phyloP scores from a whole-genome alignment of 2,113 vertebrate species.

The Suncus etruscus region DNA sequence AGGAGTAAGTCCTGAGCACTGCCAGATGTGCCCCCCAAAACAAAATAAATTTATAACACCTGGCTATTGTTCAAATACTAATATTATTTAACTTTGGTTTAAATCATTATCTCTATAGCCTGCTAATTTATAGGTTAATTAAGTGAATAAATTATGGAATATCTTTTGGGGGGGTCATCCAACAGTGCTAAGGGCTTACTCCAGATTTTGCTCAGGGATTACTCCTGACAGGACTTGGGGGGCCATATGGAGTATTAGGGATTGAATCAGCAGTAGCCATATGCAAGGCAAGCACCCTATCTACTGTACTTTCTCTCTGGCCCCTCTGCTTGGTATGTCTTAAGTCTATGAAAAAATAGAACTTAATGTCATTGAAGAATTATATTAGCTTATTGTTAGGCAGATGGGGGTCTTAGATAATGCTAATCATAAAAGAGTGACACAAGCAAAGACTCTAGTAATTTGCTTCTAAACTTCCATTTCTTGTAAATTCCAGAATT shows the following conservation, averaged over 20 bases:
- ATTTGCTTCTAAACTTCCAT: conserved; percentile 52
- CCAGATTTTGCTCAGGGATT: too few relatives aligned
- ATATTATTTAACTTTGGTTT: conserved; percentile 11
- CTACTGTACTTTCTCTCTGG: too few relatives aligned
- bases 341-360: conserved; percentile 57
- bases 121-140: conserved; percentile 42
- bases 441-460: conserved; percentile 48
- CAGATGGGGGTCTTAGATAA: conserved; percentile 37
- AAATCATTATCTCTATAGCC: not conserved
- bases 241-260: too few relatives aligned
- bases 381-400: conserved; percentile 52
- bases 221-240: too few relatives aligned
- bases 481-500: conserved; percentile 44
- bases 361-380: conserved; percentile 18
- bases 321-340: not conserved
- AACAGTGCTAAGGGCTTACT: too few relatives aligned
- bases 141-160: conserved; percentile 1
- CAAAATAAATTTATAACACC: conserved; percentile 12
- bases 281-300: too few relatives aligned
- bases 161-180: too few relatives aligned
- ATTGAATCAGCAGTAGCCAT: too few relatives aligned
- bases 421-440: conserved; percentile 25
- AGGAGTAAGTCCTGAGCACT: too few relatives aligned
- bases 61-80: conserved; percentile 42
- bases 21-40: too few relatives aligned